A percentile compares a stretch with the other conserved stretches of the same genome.
Evolutionary conservation across 2,113 vertebrate genomes (phyloP).

Genomic region (Leptobrachium leishanense): DNA sequence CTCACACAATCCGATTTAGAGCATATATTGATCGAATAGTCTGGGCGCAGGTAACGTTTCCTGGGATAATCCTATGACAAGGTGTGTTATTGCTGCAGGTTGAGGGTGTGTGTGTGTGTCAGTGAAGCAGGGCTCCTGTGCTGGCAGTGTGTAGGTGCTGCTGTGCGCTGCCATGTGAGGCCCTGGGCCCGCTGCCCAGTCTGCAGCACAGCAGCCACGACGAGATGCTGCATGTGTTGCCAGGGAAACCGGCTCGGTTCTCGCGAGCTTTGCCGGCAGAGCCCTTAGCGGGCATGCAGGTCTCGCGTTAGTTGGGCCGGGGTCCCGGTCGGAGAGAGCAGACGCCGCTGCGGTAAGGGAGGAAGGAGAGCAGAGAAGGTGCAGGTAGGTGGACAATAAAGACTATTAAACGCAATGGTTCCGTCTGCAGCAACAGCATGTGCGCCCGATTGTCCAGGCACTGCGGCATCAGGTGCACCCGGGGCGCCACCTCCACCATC

Average conservation of each 20-base stretch:
- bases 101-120: too few relatives aligned
- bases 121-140: too few relatives aligned
- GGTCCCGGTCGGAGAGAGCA: constrained; percentile 36
- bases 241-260: constrained; percentile 3
- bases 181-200: constrained; percentile 42
- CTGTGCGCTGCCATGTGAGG: constrained; percentile 10
- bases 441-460: too few relatives aligned
- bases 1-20: too few relatives aligned
- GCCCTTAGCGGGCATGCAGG: neutral
- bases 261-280: constrained; percentile 25
- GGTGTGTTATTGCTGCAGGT: too few relatives aligned
- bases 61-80: too few relatives aligned
- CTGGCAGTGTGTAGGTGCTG: constrained; percentile 26
- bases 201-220: constrained; percentile 34
- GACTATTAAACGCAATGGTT: too few relatives aligned
- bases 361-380: constrained; percentile 11
- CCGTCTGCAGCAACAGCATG: too few relatives aligned
- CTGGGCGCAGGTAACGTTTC: too few relatives aligned
- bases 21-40: too few relatives aligned
- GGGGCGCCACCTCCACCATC: too few relatives aligned
- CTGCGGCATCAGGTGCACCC: too few relatives aligned
- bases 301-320: constrained; percentile 12
- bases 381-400: constrained; percentile 22
- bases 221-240: constrained; percentile 35
- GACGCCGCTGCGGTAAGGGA: constrained; percentile 33